Percentiles rank a stretch among this genome's conserved stretches.
Evolutionary conservation across 2,888 invertebrate species (phyloP).

Genomic region (Patella depressa): DNA sequence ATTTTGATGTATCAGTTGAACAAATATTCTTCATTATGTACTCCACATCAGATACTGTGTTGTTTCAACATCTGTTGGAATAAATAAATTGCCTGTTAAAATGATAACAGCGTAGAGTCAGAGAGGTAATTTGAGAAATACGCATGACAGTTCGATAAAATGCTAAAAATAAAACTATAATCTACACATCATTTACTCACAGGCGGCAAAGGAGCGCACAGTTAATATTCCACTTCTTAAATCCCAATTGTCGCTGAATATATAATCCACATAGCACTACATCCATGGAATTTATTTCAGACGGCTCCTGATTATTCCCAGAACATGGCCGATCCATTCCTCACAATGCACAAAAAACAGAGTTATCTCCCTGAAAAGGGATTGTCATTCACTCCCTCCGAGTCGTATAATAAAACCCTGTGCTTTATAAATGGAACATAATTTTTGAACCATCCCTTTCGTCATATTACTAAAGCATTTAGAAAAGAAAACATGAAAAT

Average conservation of each 20-base stretch:
- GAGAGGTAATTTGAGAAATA: not conserved
- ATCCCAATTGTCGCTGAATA: no score
- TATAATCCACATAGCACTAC: not conserved
- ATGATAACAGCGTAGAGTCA: not conserved
- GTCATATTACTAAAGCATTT: no score
- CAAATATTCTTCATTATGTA: constrained; percentile 8
- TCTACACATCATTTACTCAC: no score
- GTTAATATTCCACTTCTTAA: no score
- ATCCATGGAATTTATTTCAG: not conserved
- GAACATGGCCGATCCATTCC: constrained; percentile 19
- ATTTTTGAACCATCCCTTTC: no score
- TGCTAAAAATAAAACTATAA: no score
- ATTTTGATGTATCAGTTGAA: constrained; percentile 1
- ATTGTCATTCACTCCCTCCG: constrained; percentile 7
- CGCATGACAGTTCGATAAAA: constrained; percentile 18
- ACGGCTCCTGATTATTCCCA: not conserved
- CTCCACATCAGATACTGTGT: not conserved
- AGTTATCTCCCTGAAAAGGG: not conserved
- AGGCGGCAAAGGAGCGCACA: no score
- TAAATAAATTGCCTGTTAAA: constrained; percentile 3
- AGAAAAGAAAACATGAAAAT: no score
- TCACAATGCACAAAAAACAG: not conserved
- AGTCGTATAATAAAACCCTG: not conserved
- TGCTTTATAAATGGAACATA: no score
- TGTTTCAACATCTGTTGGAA: constrained; percentile 11